phyloP scores from a whole-genome alignment of 2,797 vertebrate species.

The Hipposideros larvatus region DNA sequence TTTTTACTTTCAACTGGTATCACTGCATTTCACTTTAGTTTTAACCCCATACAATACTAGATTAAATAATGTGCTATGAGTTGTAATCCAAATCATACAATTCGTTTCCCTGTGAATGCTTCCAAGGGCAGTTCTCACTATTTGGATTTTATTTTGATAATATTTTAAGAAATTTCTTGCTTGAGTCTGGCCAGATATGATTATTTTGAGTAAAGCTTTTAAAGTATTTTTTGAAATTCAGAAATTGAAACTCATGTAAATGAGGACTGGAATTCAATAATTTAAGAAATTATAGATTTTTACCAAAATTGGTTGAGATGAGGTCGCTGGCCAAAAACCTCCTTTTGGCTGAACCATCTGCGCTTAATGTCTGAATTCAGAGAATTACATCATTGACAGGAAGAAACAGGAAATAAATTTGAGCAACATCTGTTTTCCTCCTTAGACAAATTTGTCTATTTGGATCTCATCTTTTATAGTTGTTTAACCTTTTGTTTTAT shows the following conservation, averaged over 20 bases:
- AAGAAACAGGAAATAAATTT: conserved; percentile 84
- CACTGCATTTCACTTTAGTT: not conserved
- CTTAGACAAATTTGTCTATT: conserved; percentile 80
- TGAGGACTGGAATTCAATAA: conserved; percentile 19
- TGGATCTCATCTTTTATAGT: conserved; percentile 81
- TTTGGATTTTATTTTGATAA: conserved; percentile 43
- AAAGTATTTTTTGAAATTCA: conserved; percentile 35
- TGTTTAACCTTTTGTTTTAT: conserved; percentile 82
- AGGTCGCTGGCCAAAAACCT: conserved; percentile 45
- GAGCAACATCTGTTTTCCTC: conserved; percentile 85
- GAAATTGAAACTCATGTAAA: conserved; percentile 48
- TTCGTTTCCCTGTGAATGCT: not conserved
- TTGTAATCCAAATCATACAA: not conserved
- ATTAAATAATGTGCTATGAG: conserved; percentile 32
- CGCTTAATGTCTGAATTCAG: conserved; percentile 78
- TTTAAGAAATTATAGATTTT: conserved; percentile 26
- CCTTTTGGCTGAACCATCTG: conserved; percentile 73
- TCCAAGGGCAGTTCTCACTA: not conserved
- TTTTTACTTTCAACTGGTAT: conserved; percentile 20
- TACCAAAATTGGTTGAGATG: conserved; percentile 50
- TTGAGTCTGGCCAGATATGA: not conserved
- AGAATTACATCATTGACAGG: conserved; percentile 82
- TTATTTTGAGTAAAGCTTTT: conserved; percentile 22
- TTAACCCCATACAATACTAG: not conserved
- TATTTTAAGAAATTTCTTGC: conserved; percentile 51